Evolutionary conservation across 2,888 invertebrate species (phyloP), one percentile per base, ranked within the genome.

Genomic region (Xylophagus ater): DNA sequence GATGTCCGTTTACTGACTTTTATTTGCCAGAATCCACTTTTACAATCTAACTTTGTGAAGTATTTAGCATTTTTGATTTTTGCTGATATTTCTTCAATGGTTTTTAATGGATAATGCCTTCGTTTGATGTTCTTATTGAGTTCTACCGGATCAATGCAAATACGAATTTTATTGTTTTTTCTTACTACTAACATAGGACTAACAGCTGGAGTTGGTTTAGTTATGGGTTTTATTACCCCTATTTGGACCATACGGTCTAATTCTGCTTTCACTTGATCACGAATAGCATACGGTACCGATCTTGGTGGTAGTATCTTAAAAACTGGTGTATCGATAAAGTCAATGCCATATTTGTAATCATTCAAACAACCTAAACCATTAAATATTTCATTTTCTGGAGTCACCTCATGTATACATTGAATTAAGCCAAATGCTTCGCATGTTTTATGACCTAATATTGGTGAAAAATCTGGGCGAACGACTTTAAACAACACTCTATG

Each of bases 1-100:
- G 28, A 34, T 10, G 46, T 47, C 14, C 46, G 19, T 18, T 36
- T 32, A 17, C 48, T 42, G 2, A 51, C 44, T 25, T 32, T 31
- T 4, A 48, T 41, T 15, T 47, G 41, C 44, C 45, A 45, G 20
- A 48, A 47, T n/a, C 49, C 45, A 25, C 40, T 47, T 17, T 44
- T 29, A 33, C 49, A 48, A 10, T 48, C 48, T 25, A 48, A 26
- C 12, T 42, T 21, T 12, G 46, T 46, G 30, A 46, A 44, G 28
- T 39, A 38, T 30, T 45, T 42, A 8, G 34, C 34, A 17, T 28
- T 17, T 19, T 29, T 9, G 6, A 42, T 30, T 14, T 34, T 40
- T 4, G 43, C 43, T 8, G 37, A 24, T 4, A 43, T 43, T 30
- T 43, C 34, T 37, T 41, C 43, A 9, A 40, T 7, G n/a, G 43